A percentile compares a stretch with the other conserved stretches of the same genome.
Evolutionary conservation across 2,797 vertebrate species (phyloP).

Genomic region (Coregonus suidteri): DNA sequence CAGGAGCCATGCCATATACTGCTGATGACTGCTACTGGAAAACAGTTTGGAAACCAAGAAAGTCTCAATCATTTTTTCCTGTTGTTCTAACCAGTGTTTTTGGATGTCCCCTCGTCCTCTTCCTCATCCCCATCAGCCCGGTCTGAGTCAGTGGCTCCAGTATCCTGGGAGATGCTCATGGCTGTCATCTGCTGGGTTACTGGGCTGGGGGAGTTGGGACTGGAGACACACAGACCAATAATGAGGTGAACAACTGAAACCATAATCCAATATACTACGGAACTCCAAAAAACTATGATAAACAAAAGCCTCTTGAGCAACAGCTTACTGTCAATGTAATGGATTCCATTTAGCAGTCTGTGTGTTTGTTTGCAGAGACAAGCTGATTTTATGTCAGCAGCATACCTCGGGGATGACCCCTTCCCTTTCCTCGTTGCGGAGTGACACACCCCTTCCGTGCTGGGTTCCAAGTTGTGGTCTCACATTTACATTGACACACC

Average conservation of each 20-base stretch:
- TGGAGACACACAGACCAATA: constrained; percentile 22
- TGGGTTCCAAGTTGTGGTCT: constrained; percentile 70
- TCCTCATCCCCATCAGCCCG: constrained; percentile 78
- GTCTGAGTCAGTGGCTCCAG: constrained; percentile 76
- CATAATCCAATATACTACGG: not conserved
- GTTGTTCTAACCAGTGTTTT: constrained; percentile 66
- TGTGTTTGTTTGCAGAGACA: not conserved
- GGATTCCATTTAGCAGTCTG: constrained; percentile 12
- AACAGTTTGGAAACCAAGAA: no score
- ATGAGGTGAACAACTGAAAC: not conserved
- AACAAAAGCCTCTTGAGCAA: not conserved
- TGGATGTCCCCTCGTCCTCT: constrained; percentile 75
- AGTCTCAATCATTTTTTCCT: not conserved
- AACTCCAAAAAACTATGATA: not conserved
- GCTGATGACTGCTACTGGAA: no score
- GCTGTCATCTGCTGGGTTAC: constrained; percentile 91
- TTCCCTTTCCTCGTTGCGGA: constrained; percentile 76
- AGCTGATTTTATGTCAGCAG: constrained; percentile 10
- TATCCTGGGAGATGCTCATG: constrained; percentile 90
- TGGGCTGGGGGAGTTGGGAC: constrained; percentile 80
- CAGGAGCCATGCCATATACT: no score
- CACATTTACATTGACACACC: constrained; percentile 72
- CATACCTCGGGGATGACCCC: no score
- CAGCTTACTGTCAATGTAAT: constrained; percentile 7
- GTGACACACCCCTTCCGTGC: constrained; percentile 70